Conservation (phyloP, 2,888 invertebrate genomes). For the Gasteruption jaculator region DNA sequence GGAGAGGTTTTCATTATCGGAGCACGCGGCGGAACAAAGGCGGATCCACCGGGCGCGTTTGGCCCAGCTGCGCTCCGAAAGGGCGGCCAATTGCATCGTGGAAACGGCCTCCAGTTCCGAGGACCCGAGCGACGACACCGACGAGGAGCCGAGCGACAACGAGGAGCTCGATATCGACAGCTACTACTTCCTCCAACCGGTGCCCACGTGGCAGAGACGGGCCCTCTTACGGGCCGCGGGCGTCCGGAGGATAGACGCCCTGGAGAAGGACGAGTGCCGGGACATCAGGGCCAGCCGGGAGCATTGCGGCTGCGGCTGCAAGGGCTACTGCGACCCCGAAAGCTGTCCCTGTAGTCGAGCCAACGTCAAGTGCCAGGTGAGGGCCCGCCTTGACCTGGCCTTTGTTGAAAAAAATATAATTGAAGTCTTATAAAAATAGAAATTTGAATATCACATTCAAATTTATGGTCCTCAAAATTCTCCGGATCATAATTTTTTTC, state of each 20-base stretch:
- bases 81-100: constrained; percentile 55
- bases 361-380: constrained; percentile 90
- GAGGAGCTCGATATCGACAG: constrained; percentile 84
- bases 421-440: too few relatives aligned
- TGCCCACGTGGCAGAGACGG: constrained; percentile 85
- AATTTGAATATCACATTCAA: too few relatives aligned
- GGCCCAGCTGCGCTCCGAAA: constrained; percentile 67
- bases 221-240: constrained; percentile 88
- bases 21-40: constrained; percentile 86
- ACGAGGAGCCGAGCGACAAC: constrained; percentile 77
- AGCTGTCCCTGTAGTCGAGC: constrained; percentile 91
- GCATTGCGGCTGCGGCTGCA: constrained; percentile 90
- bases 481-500: too few relatives aligned
- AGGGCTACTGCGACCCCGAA: constrained; percentile 92
- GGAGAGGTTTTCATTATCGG: constrained; percentile 76
- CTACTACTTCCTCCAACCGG: constrained; percentile 88
- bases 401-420: too few relatives aligned
- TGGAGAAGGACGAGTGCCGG: constrained; percentile 91
- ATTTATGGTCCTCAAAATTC: too few relatives aligned
- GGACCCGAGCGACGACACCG: constrained; percentile 71
- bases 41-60: constrained; percentile 79
- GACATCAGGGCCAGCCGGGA: constrained; percentile 89
- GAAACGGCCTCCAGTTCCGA: constrained; percentile 68
- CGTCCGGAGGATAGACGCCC: constrained; percentile 86
- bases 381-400: too few relatives aligned